phyloP scores from a whole-genome alignment of 2,797 vertebrate species.

The Pseudomugil tenellus region DNA sequence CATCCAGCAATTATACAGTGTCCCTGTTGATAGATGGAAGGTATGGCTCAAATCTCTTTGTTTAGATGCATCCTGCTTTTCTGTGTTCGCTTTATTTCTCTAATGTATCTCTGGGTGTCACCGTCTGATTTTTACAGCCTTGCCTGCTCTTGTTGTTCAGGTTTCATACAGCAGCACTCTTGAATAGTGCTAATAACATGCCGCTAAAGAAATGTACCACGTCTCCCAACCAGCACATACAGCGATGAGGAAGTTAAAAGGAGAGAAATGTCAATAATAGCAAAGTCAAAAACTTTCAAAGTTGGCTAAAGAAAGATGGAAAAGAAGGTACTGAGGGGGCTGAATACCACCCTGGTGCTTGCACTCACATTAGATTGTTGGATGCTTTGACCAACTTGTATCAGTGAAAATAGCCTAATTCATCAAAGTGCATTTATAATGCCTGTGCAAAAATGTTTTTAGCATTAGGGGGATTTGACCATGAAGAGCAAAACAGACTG shows the following conservation, averaged over 20 bases:
- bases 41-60: not conserved
- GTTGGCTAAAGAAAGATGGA: not conserved
- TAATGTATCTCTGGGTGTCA: not conserved
- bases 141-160: not conserved
- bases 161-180: not conserved
- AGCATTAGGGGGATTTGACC: slow-evolving; percentile 7
- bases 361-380: not conserved
- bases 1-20: not conserved
- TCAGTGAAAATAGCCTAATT: slow-evolving; percentile 6
- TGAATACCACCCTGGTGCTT: not conserved
- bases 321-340: not conserved
- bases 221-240: not conserved
- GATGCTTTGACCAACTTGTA: not conserved
- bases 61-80: not conserved
- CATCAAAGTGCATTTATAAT: slow-evolving; percentile 6
- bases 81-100: not conserved
- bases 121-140: not conserved
- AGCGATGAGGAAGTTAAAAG: not conserved
- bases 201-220: not conserved
- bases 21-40: not conserved
- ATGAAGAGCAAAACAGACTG: slow-evolving; percentile 8
- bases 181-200: not conserved
- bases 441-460: slow-evolving; percentile 12
- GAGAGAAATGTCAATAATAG: not conserved
- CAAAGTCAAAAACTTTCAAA: not conserved